These are phyloP conservation scores for Sphenodon punctatus DNA, from an alignment of 2,797 vertebrate species.

Conservation along the genomic window DNA sequence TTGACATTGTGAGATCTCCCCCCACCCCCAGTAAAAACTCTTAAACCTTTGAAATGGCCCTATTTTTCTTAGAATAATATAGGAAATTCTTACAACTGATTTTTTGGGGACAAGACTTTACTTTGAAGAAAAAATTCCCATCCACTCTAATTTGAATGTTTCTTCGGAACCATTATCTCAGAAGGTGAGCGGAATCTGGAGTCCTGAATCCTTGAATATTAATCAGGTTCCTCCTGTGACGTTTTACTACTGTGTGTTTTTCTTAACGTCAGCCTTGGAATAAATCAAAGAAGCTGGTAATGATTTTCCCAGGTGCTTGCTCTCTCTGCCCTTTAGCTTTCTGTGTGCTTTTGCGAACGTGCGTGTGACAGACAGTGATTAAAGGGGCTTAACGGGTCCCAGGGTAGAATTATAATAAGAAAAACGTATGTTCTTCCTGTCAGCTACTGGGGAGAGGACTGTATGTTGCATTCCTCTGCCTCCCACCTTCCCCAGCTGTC, in stretches of 20 bases:
- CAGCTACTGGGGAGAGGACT: accelerated
- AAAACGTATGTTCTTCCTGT: constrained; percentile 37
- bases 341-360: neutral
- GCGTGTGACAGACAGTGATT: neutral
- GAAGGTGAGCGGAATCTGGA: neutral
- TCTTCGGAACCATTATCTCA: too few relatives aligned
- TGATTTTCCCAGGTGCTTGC: constrained; percentile 40
- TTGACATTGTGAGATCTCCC: too few relatives aligned
- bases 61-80: too few relatives aligned
- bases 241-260: accelerated
- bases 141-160: too few relatives aligned
- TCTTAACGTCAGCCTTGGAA: constrained; percentile 20
- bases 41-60: too few relatives aligned
- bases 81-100: too few relatives aligned
- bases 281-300: constrained; percentile 22
- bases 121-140: too few relatives aligned
- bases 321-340: neutral
- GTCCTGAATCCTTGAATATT: accelerated
- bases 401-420: constrained; percentile 26
- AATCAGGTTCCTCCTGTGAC: neutral
- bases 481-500: neutral
- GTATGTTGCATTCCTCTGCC: neutral
- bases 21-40: too few relatives aligned
- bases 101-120: too few relatives aligned
- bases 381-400: constrained; percentile 52